Percentiles rank a stretch among this genome's conserved stretches.
Evolutionary conservation across 2,113 vertebrate species (phyloP).

Genomic region (Xyliphius kryptos): DNA sequence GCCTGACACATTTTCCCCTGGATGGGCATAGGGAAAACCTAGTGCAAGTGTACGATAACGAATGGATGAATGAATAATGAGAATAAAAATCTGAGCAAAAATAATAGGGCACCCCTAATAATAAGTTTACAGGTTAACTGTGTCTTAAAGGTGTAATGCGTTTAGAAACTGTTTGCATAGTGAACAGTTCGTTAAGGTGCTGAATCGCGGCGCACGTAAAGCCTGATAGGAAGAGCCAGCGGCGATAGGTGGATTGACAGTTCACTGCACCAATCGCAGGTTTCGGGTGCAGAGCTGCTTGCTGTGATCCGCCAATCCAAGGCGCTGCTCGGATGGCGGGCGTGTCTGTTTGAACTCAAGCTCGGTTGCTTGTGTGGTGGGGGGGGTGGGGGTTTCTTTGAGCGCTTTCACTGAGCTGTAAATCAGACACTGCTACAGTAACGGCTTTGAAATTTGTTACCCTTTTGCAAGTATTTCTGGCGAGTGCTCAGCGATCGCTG

Average conservation of each 20-base stretch:
- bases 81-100: too few relatives aligned
- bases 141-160: too few relatives aligned
- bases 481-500: conserved; percentile 59
- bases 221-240: not conserved
- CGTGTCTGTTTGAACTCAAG: conserved; percentile 35
- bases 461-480: conserved; percentile 70
- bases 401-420: conserved; percentile 62
- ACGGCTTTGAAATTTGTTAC: conserved; percentile 61
- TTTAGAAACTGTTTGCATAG: too few relatives aligned
- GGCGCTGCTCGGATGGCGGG: conserved; percentile 16
- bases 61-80: too few relatives aligned
- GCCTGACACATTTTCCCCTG: too few relatives aligned
- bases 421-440: conserved; percentile 64
- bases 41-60: too few relatives aligned
- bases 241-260: conserved; percentile 6
- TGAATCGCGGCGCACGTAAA: not conserved
- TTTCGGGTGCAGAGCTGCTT: not conserved
- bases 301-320: conserved; percentile 48
- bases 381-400: conserved; percentile 43
- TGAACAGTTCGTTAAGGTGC: too few relatives aligned
- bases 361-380: conserved; percentile 52
- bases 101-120: too few relatives aligned
- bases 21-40: too few relatives aligned
- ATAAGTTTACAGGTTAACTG: too few relatives aligned
- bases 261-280: not conserved